phyloP scores from a whole-genome alignment of 2,888 invertebrate species.

The Ennomos quercinarius region DNA sequence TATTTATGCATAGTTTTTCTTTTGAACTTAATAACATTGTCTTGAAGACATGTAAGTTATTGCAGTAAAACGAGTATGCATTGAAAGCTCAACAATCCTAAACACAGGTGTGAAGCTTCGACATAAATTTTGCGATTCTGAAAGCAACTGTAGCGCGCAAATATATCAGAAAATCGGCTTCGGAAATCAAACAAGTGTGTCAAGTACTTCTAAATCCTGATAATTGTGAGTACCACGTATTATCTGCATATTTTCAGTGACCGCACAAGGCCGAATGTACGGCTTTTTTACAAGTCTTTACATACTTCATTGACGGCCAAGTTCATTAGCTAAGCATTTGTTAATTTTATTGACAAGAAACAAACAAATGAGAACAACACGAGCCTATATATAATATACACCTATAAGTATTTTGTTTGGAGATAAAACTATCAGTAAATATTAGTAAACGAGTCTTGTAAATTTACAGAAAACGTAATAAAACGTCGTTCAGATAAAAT shows the following conservation, averaged over 20 bases:
- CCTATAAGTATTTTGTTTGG: constrained; percentile 12
- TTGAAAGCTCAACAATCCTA: constrained; percentile 23
- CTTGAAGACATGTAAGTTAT: constrained; percentile 7
- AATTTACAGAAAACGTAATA: constrained; percentile 5
- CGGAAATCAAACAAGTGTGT: constrained; percentile 47
- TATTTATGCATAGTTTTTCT: too few species aligned
- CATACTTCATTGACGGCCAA: constrained; percentile 42
- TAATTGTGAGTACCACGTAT: constrained; percentile 24
- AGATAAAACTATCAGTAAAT: constrained; percentile 2
- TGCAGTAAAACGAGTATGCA: constrained; percentile 18
- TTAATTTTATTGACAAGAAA: constrained; percentile 21
- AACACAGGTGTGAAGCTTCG: constrained; percentile 50
- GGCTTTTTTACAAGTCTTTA: constrained; percentile 28
- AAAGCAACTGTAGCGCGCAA: constrained; percentile 39
- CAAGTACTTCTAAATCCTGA: constrained; percentile 39
- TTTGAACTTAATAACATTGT: background rate
- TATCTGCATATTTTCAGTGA: constrained; percentile 37
- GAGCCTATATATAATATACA: background rate
- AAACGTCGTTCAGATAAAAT: background rate
- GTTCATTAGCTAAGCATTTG: constrained; percentile 35
- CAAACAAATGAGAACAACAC: constrained; percentile 13
- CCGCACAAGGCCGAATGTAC: constrained; percentile 42
- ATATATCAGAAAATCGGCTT: constrained; percentile 29
- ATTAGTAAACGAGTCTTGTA: background rate
- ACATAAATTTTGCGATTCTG: constrained; percentile 45